Percentiles rank a stretch among this genome's conserved stretches.
phyloP scores from a whole-genome alignment of 1,140 invertebrate species.

The Diorhabda sublineata region DNA sequence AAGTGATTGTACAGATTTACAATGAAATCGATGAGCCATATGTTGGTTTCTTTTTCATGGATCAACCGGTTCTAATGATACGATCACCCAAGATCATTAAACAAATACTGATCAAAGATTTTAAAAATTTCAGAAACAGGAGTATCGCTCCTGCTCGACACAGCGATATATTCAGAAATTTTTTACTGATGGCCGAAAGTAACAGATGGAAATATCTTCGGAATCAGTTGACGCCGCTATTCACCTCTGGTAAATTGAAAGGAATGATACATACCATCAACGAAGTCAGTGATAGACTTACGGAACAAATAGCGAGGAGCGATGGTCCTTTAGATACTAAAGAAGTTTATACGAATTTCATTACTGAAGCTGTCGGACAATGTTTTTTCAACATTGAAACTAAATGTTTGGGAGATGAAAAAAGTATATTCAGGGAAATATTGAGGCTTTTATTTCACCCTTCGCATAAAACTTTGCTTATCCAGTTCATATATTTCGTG shows the following conservation, averaged over 20 bases:
- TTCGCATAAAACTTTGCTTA: not conserved
- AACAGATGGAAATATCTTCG: slow-evolving; percentile 46
- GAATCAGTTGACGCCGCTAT: slow-evolving; percentile 42
- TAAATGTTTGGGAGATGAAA: slow-evolving; percentile 45
- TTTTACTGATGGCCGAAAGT: slow-evolving; percentile 39
- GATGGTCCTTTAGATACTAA: slow-evolving; percentile 29
- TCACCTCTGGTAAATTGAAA: slow-evolving; percentile 48
- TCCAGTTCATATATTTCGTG: slow-evolving; percentile 8
- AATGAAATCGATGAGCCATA: slow-evolving; percentile 40
- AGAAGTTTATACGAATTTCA: slow-evolving; percentile 46
- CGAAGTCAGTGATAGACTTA: slow-evolving; percentile 27
- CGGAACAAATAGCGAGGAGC: slow-evolving; percentile 17
- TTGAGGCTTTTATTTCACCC: slow-evolving; percentile 28
- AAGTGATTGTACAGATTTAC: slow-evolving; percentile 29
- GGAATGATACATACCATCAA: slow-evolving; percentile 46
- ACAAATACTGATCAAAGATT: slow-evolving; percentile 50
- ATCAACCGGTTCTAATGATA: slow-evolving; percentile 37
- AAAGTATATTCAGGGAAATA: slow-evolving; percentile 43
- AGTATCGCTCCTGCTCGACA: slow-evolving; percentile 47
- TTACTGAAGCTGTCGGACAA: slow-evolving; percentile 50
- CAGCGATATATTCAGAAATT: slow-evolving; percentile 46
- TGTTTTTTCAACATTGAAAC: slow-evolving; percentile 49
- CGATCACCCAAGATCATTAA: slow-evolving; percentile 50
- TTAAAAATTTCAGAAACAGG: slow-evolving; percentile 52
- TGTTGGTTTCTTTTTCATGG: slow-evolving; percentile 33